A percentile compares a stretch with the other conserved stretches of the same genome.
Conservation (phyloP, 2,113 vertebrate species). For the Percina caprodes region DNA sequence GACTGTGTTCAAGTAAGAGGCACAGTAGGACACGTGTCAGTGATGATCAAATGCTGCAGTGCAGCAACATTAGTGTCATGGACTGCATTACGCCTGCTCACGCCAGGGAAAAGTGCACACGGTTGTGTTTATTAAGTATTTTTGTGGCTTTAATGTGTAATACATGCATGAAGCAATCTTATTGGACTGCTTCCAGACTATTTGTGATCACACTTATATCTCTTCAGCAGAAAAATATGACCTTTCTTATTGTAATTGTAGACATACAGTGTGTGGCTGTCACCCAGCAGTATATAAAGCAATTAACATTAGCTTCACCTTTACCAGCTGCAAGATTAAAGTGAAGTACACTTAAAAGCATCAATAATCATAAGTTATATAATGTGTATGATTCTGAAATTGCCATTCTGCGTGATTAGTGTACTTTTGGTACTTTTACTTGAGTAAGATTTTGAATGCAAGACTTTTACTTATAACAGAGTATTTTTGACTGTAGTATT, state of each 20-base stretch:
- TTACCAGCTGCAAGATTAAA: not conserved
- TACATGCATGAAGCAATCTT: not conserved
- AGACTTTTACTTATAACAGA: not conserved
- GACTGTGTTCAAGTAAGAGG: slow-evolving; percentile 45
- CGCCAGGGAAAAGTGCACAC: not conserved
- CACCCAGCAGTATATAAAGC: not conserved
- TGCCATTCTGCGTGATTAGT: not conserved
- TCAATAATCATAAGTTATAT: not conserved
- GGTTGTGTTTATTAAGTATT: not conserved
- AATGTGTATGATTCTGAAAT: not conserved
- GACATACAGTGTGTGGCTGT: not conserved
- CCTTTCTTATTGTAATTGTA: not conserved
- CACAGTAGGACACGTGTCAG: slow-evolving; percentile 52
- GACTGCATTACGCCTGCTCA: slow-evolving; percentile 26
- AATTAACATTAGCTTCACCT: no score
- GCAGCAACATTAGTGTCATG: slow-evolving; percentile 20
- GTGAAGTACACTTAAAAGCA: not conserved
- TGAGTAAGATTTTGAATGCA: not conserved
- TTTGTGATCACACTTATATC: not conserved
- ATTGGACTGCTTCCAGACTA: slow-evolving; percentile 1
- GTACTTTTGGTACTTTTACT: not conserved
- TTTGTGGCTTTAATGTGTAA: not conserved
- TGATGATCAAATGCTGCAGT: slow-evolving; percentile 42
- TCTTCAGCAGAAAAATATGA: not conserved
- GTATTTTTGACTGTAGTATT: not conserved